phyloP scores from a whole-genome alignment of 2,797 vertebrate species.

The Sebastes cheni region DNA sequence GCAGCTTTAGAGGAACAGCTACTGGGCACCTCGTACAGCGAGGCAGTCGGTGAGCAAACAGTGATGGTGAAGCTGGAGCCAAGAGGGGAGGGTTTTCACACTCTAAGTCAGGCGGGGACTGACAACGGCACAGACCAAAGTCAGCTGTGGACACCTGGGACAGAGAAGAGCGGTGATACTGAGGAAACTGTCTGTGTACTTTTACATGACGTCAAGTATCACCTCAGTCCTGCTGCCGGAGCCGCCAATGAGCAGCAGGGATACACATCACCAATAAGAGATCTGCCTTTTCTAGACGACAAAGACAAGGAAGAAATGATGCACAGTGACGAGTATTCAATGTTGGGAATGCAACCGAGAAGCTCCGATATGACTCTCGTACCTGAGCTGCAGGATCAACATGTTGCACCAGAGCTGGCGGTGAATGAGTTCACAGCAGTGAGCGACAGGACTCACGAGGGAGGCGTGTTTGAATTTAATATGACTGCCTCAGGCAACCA shows the following conservation, averaged over 20 bases:
- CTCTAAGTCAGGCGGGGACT: neutral
- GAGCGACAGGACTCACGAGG: conserved; percentile 12
- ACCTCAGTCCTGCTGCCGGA: conserved; percentile 9
- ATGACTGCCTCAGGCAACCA: neutral
- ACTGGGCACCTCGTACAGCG: neutral
- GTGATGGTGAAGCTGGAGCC: conserved; percentile 54
- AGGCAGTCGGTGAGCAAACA: neutral
- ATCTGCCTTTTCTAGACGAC: conserved; percentile 39
- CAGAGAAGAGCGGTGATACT: neutral
- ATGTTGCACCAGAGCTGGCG: neutral
- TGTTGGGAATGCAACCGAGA: neutral
- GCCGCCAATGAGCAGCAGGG: conserved; percentile 21
- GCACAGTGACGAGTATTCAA: conserved; percentile 16
- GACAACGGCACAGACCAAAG: conserved; percentile 2
- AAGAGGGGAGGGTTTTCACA: conserved; percentile 14
- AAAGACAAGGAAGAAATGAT: conserved; percentile 42
- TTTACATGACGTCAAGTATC: conserved; percentile 45
- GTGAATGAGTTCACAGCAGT: conserved; percentile 6
- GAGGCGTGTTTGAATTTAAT: conserved; percentile 34
- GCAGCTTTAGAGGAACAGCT: conserved; percentile 16
- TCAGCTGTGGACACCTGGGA: conserved; percentile 41
- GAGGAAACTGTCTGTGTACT: conserved; percentile 20
- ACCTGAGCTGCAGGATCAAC: conserved; percentile 9
- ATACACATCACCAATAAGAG: neutral
- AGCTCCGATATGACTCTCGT: conserved; percentile 5